Percentiles rank a stretch among this genome's conserved stretches.
These are phyloP conservation scores for Mycetomoellerius zeteki DNA, from an alignment of 1,140 invertebrate genomes.

Conservation along the genomic window DNA sequence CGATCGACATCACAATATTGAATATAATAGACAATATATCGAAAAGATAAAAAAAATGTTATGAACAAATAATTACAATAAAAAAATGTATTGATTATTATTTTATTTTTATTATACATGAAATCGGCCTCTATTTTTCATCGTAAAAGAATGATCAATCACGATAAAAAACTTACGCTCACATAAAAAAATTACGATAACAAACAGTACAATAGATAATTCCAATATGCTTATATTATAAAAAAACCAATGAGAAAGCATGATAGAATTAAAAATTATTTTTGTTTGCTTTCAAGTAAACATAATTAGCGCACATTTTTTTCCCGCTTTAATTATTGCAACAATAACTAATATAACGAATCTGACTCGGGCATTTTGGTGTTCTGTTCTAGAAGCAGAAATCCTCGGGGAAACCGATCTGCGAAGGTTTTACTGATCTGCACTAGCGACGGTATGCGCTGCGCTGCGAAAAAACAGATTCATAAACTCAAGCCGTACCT, in stretches of 20 bases:
- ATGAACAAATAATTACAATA: neutral
- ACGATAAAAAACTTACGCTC: too few relatives aligned
- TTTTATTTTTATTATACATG: neutral
- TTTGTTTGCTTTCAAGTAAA: slow-evolving; percentile 5
- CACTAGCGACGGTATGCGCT: slow-evolving; percentile 78
- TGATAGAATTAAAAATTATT: neutral
- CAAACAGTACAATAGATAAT: neutral
- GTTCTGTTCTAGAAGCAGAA: slow-evolving; percentile 86
- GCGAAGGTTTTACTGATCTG: slow-evolving; percentile 85
- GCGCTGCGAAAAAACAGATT: slow-evolving; percentile 74
- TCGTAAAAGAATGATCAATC: neutral
- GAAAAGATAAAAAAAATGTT: neutral
- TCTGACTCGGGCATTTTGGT: slow-evolving; percentile 72
- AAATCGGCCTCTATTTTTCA: neutral
- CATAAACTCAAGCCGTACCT: slow-evolving; percentile 69
- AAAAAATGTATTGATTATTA: neutral
- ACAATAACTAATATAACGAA: slow-evolving; percentile 52
- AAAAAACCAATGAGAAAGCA: slow-evolving; percentile 1
- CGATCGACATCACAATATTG: neutral
- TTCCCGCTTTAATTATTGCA: slow-evolving; percentile 18
- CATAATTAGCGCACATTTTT: neutral
- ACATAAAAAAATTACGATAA: slow-evolving; percentile 1
- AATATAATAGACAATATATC: neutral
- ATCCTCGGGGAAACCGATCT: slow-evolving; percentile 85
- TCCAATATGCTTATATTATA: neutral